These are phyloP conservation scores for Forbesichthys agassizii DNA, from an alignment of 2,113 vertebrate species.

Conservation along the genomic window DNA sequence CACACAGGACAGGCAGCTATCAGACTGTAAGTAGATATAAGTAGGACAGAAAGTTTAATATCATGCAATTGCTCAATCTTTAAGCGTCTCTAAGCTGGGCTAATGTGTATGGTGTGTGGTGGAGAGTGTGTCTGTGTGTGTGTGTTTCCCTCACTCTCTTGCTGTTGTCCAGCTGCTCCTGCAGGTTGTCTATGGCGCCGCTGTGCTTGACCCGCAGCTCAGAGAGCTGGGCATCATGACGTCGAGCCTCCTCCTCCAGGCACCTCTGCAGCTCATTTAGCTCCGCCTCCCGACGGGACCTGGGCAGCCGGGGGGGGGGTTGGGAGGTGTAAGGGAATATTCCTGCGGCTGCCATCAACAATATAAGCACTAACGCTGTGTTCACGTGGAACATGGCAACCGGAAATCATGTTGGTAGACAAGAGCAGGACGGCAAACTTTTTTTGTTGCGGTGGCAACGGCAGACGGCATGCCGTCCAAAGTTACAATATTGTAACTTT, in stretches of 20 bases:
- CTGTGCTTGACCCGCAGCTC: constrained; percentile 86
- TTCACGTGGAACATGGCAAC: no score
- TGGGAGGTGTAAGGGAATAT: background rate
- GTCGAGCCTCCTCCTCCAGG: constrained; percentile 83
- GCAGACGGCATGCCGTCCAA: no score
- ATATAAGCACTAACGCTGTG: background rate
- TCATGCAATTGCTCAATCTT: no score
- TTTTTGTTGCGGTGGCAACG: no score
- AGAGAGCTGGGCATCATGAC: constrained; percentile 82
- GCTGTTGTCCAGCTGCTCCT: constrained; percentile 88
- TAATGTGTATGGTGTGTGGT: background rate
- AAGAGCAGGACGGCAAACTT: no score
- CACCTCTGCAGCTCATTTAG: constrained; percentile 84
- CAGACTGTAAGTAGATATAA: no score
- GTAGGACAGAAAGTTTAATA: no score
- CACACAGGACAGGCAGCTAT: no score
- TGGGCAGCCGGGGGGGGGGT: constrained; percentile 32
- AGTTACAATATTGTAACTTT: no score
- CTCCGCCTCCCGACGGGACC: constrained; percentile 87
- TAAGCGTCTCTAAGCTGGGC: background rate
- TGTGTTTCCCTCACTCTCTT: constrained; percentile 76
- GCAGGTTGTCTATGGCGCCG: constrained; percentile 78
- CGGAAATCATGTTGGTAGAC: no score
- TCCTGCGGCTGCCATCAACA: background rate
- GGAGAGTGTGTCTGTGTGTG: background rate